These are phyloP conservation scores for Carcinoscorpius rotundicauda DNA, from an alignment of 1,140 invertebrate genomes.

Conservation along the genomic window DNA sequence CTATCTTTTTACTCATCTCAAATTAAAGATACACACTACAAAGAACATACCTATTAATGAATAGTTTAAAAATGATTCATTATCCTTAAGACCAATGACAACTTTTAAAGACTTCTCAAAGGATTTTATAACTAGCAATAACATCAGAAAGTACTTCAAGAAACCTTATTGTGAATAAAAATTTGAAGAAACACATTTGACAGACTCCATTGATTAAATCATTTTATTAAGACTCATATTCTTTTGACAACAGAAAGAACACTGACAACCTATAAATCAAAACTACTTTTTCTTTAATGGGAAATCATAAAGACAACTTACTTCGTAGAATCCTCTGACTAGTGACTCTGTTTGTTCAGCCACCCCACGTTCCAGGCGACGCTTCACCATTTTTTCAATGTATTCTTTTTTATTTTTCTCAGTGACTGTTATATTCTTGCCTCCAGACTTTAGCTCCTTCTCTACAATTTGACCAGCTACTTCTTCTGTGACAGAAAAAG, in stretches of 20 bases:
- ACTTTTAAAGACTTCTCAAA: too few relatives aligned
- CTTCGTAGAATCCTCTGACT: conserved; percentile 88
- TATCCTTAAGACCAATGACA: neutral
- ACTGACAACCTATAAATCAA: too few relatives aligned
- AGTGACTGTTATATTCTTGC: conserved; percentile 76
- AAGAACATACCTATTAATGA: neutral
- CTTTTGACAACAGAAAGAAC: too few relatives aligned
- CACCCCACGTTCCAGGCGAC: conserved; percentile 85
- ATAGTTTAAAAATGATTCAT: conserved; percentile 12
- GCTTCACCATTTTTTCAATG: conserved; percentile 81
- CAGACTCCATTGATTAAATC: too few relatives aligned
- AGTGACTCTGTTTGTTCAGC: conserved; percentile 88
- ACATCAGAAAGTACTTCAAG: too few relatives aligned
- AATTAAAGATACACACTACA: too few relatives aligned
- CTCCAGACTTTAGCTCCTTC: conserved; percentile 85
- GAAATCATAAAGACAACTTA: conserved; percentile 29
- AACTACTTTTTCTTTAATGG: too few relatives aligned
- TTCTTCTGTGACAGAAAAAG: conserved; percentile 46
- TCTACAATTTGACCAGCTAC: conserved; percentile 57
- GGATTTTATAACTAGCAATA: too few relatives aligned
- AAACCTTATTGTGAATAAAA: too few relatives aligned
- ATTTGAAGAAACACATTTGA: too few relatives aligned
- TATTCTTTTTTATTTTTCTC: conserved; percentile 98
- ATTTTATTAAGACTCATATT: too few relatives aligned
- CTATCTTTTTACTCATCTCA: too few relatives aligned